phyloP scores from a whole-genome alignment of 2,113 vertebrate species.

The Hylia prasina region DNA sequence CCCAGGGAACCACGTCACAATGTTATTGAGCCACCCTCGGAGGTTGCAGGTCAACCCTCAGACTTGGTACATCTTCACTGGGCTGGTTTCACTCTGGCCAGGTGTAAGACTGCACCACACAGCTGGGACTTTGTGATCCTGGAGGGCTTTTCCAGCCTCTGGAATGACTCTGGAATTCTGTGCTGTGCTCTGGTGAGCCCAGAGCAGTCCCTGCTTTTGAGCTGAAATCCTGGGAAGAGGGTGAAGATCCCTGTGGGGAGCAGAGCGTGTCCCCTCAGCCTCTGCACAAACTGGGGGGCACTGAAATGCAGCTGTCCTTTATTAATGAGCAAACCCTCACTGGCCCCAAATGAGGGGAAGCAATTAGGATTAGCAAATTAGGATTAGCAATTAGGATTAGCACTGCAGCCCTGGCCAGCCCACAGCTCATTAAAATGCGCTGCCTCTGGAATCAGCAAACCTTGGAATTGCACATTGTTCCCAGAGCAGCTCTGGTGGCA shows the following conservation, averaged over 20 bases:
- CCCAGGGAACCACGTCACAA: too few species aligned
- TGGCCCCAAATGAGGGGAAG: not conserved
- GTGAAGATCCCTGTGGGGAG: accelerated
- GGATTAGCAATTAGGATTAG: not conserved
- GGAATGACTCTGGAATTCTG: not conserved
- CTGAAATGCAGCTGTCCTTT: not conserved
- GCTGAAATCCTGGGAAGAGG: not conserved
- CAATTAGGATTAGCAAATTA: not conserved
- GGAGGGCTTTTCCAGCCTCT: too few species aligned
- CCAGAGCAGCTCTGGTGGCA: conserved; percentile 9
- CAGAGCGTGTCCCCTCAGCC: not conserved
- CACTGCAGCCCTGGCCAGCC: not conserved
- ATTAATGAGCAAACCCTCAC: not conserved
- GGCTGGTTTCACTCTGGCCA: too few species aligned
- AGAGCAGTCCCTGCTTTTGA: too few species aligned
- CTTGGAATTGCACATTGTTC: not conserved
- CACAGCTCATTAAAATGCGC: conserved; percentile 6
- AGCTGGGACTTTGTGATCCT: too few species aligned
- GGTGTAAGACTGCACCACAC: too few species aligned
- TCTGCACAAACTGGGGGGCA: not conserved
- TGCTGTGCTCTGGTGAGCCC: not conserved
- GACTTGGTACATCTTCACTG: too few species aligned
- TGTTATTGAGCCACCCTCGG: too few species aligned
- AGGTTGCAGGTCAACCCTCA: too few species aligned
- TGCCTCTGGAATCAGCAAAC: not conserved